phyloP scores from a whole-genome alignment of 2,797 vertebrate species.

The Characodon lateralis region DNA sequence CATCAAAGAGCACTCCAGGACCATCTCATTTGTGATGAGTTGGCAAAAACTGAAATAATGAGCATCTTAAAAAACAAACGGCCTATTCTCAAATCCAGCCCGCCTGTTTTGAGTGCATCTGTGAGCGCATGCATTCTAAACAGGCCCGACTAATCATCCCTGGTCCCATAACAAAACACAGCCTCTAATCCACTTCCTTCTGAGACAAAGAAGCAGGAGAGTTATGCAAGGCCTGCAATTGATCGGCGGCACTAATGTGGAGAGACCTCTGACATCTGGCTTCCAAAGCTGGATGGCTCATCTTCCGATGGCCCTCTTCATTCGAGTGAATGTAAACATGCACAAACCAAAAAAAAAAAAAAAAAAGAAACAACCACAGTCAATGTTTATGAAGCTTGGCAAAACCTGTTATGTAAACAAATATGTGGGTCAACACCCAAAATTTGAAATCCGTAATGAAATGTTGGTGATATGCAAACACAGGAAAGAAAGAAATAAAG shows the following conservation, averaged over 20 bases:
- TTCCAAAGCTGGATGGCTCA: conserved; percentile 70
- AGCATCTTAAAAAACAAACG: conserved; percentile 56
- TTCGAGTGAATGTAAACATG: conserved; percentile 63
- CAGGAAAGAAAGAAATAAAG: neutral
- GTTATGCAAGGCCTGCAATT: conserved; percentile 78
- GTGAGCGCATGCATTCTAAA: conserved; percentile 75
- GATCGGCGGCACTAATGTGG: conserved; percentile 78
- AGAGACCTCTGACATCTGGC: conserved; percentile 79
- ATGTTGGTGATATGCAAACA: neutral
- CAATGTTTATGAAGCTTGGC: conserved; percentile 19
- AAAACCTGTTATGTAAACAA: conserved; percentile 23
- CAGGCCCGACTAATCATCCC: conserved; percentile 76
- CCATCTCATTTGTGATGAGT: conserved; percentile 49
- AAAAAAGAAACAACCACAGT: conserved; percentile 44
- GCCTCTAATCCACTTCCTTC: conserved; percentile 79
- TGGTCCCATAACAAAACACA: conserved; percentile 70
- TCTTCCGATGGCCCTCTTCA: conserved; percentile 65
- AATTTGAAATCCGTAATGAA: neutral
- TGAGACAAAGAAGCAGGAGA: conserved; percentile 72
- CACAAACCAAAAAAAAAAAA: conserved; percentile 56
- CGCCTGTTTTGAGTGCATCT: conserved; percentile 63
- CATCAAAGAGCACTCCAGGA: conserved; percentile 35
- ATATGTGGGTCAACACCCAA: conserved; percentile 20
- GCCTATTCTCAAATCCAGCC: conserved; percentile 46
- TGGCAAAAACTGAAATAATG: conserved; percentile 56